Evolutionary conservation across 2,797 vertebrate genomes (phyloP), one percentile per base, ranked within the genome.

Genomic region (Sitta carolinensis): DNA sequence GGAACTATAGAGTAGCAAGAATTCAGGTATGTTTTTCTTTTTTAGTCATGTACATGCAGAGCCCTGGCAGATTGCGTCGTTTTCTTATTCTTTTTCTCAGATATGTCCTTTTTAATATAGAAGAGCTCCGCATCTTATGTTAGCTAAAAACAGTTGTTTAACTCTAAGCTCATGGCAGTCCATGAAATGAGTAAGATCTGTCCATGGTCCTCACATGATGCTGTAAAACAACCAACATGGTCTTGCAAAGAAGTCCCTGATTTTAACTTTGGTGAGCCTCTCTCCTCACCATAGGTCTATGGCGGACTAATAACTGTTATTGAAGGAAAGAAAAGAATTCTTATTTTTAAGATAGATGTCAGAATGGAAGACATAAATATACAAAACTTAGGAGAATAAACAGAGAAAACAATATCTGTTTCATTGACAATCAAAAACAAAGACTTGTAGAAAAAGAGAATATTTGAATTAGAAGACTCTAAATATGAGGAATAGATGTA

Each of bases 151-250:
- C 5, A 59, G 27, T 18, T 61, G 82, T 72, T 54, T 29, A 80
- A 51, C 16, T 34, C 7, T 0, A 43, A 84, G 48, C n/a, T 40
- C 26, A 22, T 27, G 51, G 23, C 62, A 69, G 27, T 29, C 30
- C 16, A 25, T 23, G 18, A 43, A 74, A 73, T 68, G 16, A 69
- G 16, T 32, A 90, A 93, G 96, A 97, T 93, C 96, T 97, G 96
- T 97, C 96, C 95, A 95, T 96, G 95, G 94, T 95, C 87, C 96
- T 95, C 89, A 52, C 58, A 20, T 16, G 59, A 26, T 12, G 11
- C 58, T 59, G 9, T 47, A 27, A 42, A 52, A 58, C 25, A 40
- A 20, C 9, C 27, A 57, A 13, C 3, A 25, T 2, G 5, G 3
- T 84, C 34, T 48, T 78, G 40, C 25, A 51, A 58, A 68, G 20